Conservation (phyloP, 1,140 invertebrate species). For the Tribolium madens region DNA sequence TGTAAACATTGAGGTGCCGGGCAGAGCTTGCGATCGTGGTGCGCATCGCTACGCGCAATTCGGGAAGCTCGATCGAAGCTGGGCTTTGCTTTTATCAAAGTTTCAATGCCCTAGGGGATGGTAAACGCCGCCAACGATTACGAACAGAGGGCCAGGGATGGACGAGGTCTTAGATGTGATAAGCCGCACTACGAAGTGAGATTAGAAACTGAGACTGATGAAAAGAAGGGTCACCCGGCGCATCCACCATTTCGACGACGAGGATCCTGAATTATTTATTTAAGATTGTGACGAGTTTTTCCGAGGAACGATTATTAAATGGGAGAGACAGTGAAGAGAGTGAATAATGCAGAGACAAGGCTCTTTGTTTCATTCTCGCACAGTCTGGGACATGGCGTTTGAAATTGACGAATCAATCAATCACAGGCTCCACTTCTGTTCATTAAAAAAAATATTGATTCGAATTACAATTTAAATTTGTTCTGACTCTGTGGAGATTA, state of each 20-base stretch:
- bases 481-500: too few species aligned
- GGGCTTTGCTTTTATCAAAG: conserved; percentile 40
- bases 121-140: conserved; percentile 35
- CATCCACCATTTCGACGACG: conserved; percentile 1
- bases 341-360: not conserved
- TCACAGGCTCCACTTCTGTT: too few species aligned
- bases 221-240: not conserved
- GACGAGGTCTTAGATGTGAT: not conserved
- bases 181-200: not conserved
- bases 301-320: not conserved
- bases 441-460: too few species aligned
- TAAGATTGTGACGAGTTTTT: not conserved
- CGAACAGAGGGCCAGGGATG: not conserved
- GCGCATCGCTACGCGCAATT: conserved; percentile 10
- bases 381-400: too few species aligned
- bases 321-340: not conserved
- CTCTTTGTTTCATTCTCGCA: not conserved
- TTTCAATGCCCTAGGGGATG: conserved; percentile 38
- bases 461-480: too few species aligned
- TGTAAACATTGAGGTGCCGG: conserved; percentile 45
- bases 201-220: not conserved
- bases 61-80: conserved; percentile 38
- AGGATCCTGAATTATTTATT: not conserved
- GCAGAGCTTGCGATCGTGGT: conserved; percentile 2
- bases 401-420: too few species aligned